Base-by-base conservation (phyloP, 2,113 vertebrate species). In the Dolichallabes microphthalmus region DNA sequence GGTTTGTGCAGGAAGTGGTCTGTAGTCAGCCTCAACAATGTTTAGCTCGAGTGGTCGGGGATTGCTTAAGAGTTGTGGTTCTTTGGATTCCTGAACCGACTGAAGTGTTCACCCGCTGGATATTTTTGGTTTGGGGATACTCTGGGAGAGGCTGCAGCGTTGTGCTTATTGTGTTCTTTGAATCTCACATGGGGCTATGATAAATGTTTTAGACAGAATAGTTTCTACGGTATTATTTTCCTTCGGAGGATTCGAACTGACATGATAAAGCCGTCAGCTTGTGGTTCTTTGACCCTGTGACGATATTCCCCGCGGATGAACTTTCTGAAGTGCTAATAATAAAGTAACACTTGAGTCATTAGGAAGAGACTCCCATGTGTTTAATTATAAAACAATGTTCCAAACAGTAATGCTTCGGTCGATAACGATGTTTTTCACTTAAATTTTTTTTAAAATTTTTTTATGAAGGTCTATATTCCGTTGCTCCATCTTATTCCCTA, bases 251-350 rank as follows among this genome's bases (percentile, higher is more conserved):
- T 79, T 79, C 30, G 60, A 60, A 39, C 39, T 60, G 30, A 79
- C 76, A 78, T 78, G 76, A 78, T 60, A 57, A 79, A 79, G 19
- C 30, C 30, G 35, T 79, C 76, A 79, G 30, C 32, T 60, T 60
- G 25, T 35, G 39, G 76, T 60, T 60, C 30, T 60, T 79, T 35
- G 30, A 79, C 17, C 30, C 10, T 78, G 17, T 15, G 58, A 6
- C 19, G 32, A 22, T 77, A 74, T 78, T 60, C 32, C 30, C 75
- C 15, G 32, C 39, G 60, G 39, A 39, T 60, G 30, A 22, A 35
- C 55, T 60, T 60, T 60, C 57, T 5, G 12, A 78, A 60, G 55
- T 25, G 55, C 39, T 60, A 60, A 79, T 35, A 60, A 60, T 11
- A 25, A 35, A 60, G 76, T 39, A 79, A 79, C 76, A 79, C 25